Evolutionary conservation across 2,888 invertebrate species (phyloP).

Genomic region (Anticlea derivata): DNA sequence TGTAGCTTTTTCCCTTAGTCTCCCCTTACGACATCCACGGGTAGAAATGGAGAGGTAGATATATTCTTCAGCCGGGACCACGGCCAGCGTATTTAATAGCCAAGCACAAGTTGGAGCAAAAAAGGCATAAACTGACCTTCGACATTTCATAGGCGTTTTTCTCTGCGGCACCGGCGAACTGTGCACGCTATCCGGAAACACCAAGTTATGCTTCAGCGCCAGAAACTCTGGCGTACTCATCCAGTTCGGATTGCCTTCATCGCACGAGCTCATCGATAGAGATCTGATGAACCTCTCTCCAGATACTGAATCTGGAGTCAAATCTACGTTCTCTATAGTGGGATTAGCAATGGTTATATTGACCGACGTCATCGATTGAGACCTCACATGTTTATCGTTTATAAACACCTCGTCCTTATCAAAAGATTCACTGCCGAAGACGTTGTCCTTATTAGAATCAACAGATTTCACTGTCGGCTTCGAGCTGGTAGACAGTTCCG

Average conservation of each 20-base stretch:
- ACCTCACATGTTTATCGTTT: slow-evolving; percentile 76
- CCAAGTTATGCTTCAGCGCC: slow-evolving; percentile 91
- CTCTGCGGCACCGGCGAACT: slow-evolving; percentile 89
- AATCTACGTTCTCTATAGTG: slow-evolving; percentile 87
- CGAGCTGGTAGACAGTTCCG: slow-evolving; percentile 68
- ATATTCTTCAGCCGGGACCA: too few species aligned
- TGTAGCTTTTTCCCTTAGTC: too few species aligned
- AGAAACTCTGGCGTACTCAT: slow-evolving; percentile 91
- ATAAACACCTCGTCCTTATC: slow-evolving; percentile 72
- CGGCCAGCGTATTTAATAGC: too few species aligned
- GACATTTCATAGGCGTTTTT: slow-evolving; percentile 85
- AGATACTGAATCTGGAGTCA: slow-evolving; percentile 86
- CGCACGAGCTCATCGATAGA: slow-evolving; percentile 86
- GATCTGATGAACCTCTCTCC: slow-evolving; percentile 84
- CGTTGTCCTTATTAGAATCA: slow-evolving; percentile 67
- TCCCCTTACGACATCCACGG: too few species aligned
- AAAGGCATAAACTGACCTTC: slow-evolving; percentile 74
- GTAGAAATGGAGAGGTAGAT: too few species aligned
- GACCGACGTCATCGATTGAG: slow-evolving; percentile 86
- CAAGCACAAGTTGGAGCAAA: too few species aligned
- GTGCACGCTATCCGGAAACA: slow-evolving; percentile 91
- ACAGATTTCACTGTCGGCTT: slow-evolving; percentile 70
- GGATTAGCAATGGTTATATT: slow-evolving; percentile 89
- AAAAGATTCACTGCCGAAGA: slow-evolving; percentile 53
- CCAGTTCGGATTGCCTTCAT: slow-evolving; percentile 91